Conservation (phyloP, 1,140 invertebrate genomes). For the Kradibia gibbosae region DNA sequence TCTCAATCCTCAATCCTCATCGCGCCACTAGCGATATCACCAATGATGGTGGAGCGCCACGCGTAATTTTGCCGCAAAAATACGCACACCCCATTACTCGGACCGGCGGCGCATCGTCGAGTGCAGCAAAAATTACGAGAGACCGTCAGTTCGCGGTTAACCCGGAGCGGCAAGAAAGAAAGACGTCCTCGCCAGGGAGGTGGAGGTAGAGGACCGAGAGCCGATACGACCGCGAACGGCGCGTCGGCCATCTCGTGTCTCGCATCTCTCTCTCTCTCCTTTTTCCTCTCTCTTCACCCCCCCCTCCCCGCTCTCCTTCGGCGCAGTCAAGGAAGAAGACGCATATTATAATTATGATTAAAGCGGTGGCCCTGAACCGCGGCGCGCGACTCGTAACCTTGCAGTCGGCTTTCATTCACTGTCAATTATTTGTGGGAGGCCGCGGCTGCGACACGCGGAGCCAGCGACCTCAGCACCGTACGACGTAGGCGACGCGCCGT, state of each 20-base stretch:
- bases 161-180: slow-evolving; percentile 17
- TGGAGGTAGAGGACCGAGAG: background rate
- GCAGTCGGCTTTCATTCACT: slow-evolving; percentile 58
- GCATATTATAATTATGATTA: slow-evolving; percentile 62
- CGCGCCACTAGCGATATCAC: no score
- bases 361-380: slow-evolving; percentile 47
- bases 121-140: slow-evolving; percentile 22
- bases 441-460: slow-evolving; percentile 43
- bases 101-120: no score
- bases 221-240: slow-evolving; percentile 8
- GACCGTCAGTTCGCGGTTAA: background rate
- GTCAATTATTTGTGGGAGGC: slow-evolving; percentile 58
- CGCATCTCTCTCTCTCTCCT: no score
- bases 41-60: no score
- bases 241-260: slow-evolving; percentile 46
- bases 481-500: background rate
- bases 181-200: background rate
- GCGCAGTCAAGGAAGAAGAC: slow-evolving; percentile 43
- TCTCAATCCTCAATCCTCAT: no score
- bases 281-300: background rate
- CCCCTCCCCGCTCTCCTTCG: background rate
- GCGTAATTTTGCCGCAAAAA: background rate
- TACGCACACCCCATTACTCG: background rate
- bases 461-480: background rate
- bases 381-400: slow-evolving; percentile 50